A percentile compares a stretch with the other conserved stretches of the same genome.
Evolutionary conservation across 1,140 invertebrate genomes (phyloP).

Genomic region (Drosophila tristis): DNA sequence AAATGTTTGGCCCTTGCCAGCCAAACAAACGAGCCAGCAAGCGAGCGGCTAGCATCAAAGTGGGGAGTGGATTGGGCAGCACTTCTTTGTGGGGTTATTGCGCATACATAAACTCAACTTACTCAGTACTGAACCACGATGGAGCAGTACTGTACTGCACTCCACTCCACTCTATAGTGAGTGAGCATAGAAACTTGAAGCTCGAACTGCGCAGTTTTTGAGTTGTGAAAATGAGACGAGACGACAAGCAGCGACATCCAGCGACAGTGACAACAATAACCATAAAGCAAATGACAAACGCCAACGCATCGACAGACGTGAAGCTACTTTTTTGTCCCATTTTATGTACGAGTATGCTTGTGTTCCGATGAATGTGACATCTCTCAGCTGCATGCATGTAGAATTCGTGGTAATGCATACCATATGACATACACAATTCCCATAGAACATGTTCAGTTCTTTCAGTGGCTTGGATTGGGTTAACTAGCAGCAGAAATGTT

Average conservation of each 20-base stretch:
- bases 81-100: conserved; percentile 57
- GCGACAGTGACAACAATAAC: conserved; percentile 3
- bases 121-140: conserved; percentile 5
- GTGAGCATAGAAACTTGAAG: conserved; percentile 43
- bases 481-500: too few species aligned
- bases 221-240: too few species aligned
- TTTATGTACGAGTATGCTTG: conserved; percentile 12
- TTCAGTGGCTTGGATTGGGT: too few species aligned
- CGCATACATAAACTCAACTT: conserved; percentile 40
- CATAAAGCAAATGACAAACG: conserved; percentile 34
- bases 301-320: conserved; percentile 50
- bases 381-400: conserved; percentile 19
- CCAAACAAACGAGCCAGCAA: conserved; percentile 4
- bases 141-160: conserved; percentile 3
- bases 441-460: too few species aligned
- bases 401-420: conserved; percentile 31
- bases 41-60: conserved; percentile 57
- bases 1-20: conserved; percentile 54
- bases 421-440: conserved; percentile 6
- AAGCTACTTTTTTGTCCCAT: conserved; percentile 25
- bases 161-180: conserved; percentile 2
- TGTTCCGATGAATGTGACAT: conserved; percentile 10
- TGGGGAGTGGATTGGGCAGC: conserved; percentile 20
- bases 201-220: conserved; percentile 60
- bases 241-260: not conserved